Evolutionary conservation across 2,113 vertebrate genomes (phyloP).

Genomic region (Siniperca knerii): DNA sequence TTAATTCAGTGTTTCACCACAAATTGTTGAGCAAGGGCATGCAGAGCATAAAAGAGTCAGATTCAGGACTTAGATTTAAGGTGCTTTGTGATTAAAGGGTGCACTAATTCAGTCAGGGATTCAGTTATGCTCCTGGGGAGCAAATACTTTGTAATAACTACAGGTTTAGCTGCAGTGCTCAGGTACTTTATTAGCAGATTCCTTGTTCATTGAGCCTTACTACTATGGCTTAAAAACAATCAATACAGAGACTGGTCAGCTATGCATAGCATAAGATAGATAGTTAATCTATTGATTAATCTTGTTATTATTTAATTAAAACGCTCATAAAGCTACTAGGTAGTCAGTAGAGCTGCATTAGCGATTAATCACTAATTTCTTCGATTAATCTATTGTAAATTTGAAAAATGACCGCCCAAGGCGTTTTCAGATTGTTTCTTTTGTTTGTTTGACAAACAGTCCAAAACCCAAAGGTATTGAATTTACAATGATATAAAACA

Average conservation of each 20-base stretch:
- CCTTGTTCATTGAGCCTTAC: conserved; percentile 36
- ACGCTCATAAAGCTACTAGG: conserved; percentile 17
- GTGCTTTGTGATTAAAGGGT: conserved; percentile 90
- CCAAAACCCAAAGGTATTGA: not conserved
- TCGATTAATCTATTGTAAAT: not conserved
- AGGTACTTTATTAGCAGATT: conserved; percentile 45
- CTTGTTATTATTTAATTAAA: conserved; percentile 48
- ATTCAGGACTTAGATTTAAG: conserved; percentile 90
- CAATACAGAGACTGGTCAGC: conserved; percentile 40
- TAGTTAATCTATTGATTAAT: conserved; percentile 38
- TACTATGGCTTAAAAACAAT: conserved; percentile 34
- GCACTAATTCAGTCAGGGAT: conserved; percentile 90
- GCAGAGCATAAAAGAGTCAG: conserved; percentile 91
- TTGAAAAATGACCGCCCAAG: not conserved
- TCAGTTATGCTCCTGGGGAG: conserved; percentile 86
- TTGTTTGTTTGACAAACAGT: not conserved
- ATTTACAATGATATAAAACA: not conserved
- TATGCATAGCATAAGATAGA: conserved; percentile 16
- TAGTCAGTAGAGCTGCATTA: conserved; percentile 13
- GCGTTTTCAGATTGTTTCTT: not conserved
- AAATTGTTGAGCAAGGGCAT: conserved; percentile 91
- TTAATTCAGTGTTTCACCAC: conserved; percentile 91
- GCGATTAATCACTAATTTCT: not conserved
- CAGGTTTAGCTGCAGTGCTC: conserved; percentile 34
- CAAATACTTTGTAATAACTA: conserved; percentile 73